Conservation (phyloP, 2,888 invertebrate species). For the Hirudinaria manillensis region DNA sequence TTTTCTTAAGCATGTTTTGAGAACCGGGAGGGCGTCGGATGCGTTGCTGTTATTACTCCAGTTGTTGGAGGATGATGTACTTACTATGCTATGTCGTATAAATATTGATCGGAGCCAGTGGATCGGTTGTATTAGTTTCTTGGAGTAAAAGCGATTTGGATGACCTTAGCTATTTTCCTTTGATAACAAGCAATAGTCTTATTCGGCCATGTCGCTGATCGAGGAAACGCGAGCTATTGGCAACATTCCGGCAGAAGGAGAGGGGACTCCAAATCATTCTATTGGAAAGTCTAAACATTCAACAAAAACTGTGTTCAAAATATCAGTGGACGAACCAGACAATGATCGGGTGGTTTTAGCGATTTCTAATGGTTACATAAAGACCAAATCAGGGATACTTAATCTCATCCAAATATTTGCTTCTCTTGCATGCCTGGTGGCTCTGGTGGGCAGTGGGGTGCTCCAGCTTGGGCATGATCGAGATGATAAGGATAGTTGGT, state of each 20-base stretch:
- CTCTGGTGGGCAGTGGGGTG: constrained; percentile 5
- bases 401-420: constrained; percentile 11
- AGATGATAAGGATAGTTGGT: constrained; percentile 22
- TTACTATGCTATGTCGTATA: no score
- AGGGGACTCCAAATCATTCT: not conserved
- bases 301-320: not conserved
- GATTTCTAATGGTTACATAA: not conserved
- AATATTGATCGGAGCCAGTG: no score
- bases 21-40: no score
- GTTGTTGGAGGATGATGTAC: no score
- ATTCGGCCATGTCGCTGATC: not conserved
- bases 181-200: no score
- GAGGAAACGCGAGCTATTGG: constrained; percentile 4
- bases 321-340: not conserved
- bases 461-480: not conserved
- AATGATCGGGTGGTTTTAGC: not conserved
- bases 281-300: not conserved
- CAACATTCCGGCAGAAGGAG: constrained; percentile 1
- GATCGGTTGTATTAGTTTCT: no score
- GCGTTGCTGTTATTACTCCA: no score
- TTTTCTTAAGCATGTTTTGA: no score
- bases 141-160: no score
- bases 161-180: no score
- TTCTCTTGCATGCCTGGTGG: constrained; percentile 14
- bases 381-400: constrained; percentile 14